A percentile compares a stretch with the other conserved stretches of the same genome.
Conservation (phyloP, 2,113 vertebrate species). For the Oncorhynchus tshawytscha region DNA sequence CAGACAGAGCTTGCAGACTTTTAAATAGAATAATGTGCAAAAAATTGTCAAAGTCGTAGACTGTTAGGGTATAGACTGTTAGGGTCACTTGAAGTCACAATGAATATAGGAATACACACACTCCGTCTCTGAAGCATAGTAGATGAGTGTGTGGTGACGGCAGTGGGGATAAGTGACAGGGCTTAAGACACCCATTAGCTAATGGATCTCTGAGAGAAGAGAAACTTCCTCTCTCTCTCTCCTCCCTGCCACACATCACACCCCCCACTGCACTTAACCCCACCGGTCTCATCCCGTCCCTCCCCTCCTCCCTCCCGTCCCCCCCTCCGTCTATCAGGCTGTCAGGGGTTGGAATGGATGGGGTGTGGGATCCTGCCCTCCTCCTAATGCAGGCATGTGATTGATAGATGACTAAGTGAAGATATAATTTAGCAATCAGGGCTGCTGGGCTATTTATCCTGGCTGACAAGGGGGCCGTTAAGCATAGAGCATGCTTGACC, state of each 20-base stretch:
- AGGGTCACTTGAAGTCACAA: too few species aligned
- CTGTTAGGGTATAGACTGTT: too few species aligned
- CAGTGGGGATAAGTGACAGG: slow-evolving; percentile 60
- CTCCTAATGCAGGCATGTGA: slow-evolving; percentile 66
- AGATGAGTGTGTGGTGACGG: slow-evolving; percentile 10
- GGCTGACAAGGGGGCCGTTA: too few species aligned
- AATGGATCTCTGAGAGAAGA: slow-evolving; percentile 74
- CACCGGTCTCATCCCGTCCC: not conserved
- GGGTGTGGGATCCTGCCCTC: slow-evolving; percentile 55
- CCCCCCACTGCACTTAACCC: slow-evolving; percentile 25
- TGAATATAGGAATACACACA: not conserved
- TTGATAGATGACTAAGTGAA: slow-evolving; percentile 73
- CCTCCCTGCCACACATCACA: not conserved
- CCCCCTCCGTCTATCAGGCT: not conserved
- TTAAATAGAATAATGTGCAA: too few species aligned
- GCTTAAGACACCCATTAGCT: slow-evolving; percentile 90
- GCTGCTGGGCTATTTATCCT: too few species aligned
- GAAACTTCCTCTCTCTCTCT: slow-evolving; percentile 44
- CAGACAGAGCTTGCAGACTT: too few species aligned
- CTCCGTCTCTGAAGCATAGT: too few species aligned
- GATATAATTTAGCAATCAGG: slow-evolving; percentile 74
- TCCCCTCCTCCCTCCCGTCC: not conserved
- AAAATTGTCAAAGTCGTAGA: too few species aligned
- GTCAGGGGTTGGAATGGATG: not conserved
- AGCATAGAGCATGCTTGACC: slow-evolving; percentile 8